These are phyloP conservation scores for Neodon shergylaensis DNA, from an alignment of 2,113 vertebrate genomes.

Conservation along the genomic window DNA sequence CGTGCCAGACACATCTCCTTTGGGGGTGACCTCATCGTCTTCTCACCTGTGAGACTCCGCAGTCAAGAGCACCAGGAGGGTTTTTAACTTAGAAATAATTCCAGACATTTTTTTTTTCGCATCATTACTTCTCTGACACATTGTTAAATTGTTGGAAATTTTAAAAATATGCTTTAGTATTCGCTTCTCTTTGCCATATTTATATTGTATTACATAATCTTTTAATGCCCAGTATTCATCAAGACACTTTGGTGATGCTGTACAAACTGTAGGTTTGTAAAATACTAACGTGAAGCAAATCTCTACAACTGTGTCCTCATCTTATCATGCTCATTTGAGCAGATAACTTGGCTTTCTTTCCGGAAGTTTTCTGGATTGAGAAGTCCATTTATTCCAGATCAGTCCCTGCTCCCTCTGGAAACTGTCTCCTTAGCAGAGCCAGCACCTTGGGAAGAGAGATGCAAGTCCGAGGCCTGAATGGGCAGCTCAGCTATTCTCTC, in stretches of 20 bases:
- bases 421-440: neutral
- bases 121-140: constrained; percentile 6
- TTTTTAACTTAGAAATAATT: constrained; percentile 49
- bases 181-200: neutral
- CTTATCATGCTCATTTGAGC: neutral
- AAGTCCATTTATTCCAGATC: constrained; percentile 16
- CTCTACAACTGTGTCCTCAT: neutral
- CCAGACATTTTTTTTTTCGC: constrained; percentile 5
- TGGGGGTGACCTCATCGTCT: constrained; percentile 74
- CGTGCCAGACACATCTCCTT: constrained; percentile 63
- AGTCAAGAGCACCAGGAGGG: constrained; percentile 34
- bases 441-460: no score
- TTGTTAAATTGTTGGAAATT: constrained; percentile 14
- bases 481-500: no score
- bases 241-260: constrained; percentile 19
- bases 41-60: constrained; percentile 65
- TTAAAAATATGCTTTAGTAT: neutral
- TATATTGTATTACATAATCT: neutral
- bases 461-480: neutral
- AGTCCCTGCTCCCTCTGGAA: neutral
- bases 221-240: constrained; percentile 28
- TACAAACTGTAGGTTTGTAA: constrained; percentile 13
- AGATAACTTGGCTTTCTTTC: neutral
- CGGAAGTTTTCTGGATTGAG: neutral
- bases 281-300: constrained; percentile 43